Conservation (phyloP, 2,797 vertebrate species). For the Siniperca obscura region DNA sequence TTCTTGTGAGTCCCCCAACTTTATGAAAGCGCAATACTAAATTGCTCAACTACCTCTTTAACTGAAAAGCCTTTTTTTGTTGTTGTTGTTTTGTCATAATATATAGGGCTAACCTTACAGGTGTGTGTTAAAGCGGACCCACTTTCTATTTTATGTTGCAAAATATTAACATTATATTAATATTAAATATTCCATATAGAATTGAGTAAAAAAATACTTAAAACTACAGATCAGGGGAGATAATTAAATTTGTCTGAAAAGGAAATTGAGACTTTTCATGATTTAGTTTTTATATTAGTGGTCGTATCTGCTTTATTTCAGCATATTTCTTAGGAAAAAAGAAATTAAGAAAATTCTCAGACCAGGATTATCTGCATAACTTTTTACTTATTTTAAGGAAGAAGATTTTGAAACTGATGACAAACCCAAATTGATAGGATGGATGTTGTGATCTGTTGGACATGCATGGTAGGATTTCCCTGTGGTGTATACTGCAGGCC, state of each 20-base stretch:
- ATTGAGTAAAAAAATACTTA: neutral
- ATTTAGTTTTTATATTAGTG: neutral
- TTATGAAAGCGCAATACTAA: neutral
- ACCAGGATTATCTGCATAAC: neutral
- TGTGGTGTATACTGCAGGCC: neutral
- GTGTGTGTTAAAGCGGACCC: neutral
- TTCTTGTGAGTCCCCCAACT: neutral
- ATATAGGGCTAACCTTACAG: neutral
- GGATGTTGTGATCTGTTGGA: neutral
- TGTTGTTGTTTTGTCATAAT: neutral
- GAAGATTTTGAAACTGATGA: constrained; percentile 1
- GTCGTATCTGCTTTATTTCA: neutral
- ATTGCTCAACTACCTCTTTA: neutral
- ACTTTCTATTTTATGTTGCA: neutral
- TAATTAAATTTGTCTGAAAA: neutral
- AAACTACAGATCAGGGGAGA: neutral
- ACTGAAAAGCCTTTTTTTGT: neutral
- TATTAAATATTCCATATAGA: neutral
- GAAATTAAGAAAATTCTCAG: neutral
- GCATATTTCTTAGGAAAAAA: neutral
- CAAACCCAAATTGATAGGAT: constrained; percentile 8
- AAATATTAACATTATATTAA: neutral
- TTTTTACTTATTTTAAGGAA: neutral
- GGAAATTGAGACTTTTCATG: neutral
- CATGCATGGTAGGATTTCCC: neutral